Conservation (phyloP, 2,113 vertebrate genomes). For the Falco punctatus region DNA sequence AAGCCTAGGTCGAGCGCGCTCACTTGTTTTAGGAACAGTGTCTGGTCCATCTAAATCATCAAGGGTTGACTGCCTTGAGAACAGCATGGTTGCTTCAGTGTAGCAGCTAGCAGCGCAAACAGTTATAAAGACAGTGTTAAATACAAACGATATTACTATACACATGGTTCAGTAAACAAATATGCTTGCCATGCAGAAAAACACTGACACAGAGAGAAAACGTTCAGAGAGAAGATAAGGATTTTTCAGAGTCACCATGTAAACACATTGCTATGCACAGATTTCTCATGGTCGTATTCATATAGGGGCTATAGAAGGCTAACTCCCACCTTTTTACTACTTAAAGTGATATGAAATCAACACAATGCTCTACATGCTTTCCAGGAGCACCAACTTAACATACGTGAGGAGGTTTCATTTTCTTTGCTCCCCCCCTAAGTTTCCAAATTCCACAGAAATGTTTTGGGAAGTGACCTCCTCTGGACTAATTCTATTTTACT, state of each 20-base stretch:
- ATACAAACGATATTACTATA: constrained; percentile 41
- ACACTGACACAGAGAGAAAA: constrained; percentile 15
- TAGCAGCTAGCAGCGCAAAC: constrained; percentile 89
- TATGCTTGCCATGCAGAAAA: constrained; percentile 69
- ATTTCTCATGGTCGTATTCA: neutral
- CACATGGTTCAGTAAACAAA: constrained; percentile 41
- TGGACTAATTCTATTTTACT: neutral
- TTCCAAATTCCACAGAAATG: neutral
- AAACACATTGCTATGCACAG: neutral
- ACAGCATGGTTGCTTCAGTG: constrained; percentile 97
- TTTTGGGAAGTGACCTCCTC: neutral
- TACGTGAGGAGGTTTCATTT: neutral
- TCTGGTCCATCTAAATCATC: constrained; percentile 95
- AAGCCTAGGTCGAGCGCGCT: constrained; percentile 94
- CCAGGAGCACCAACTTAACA: neutral
- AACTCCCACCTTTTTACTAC: neutral
- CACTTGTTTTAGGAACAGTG: constrained; percentile 96
- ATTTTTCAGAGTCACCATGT: neutral
- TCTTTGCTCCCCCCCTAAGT: neutral
- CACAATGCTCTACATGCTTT: neutral
- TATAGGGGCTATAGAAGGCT: neutral
- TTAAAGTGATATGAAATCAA: neutral
- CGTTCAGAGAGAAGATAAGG: constrained; percentile 46
- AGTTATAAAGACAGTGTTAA: constrained; percentile 82
- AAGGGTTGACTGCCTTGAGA: constrained; percentile 97